Conservation (phyloP, 2,888 invertebrate species). For the Xylota segnis region DNA sequence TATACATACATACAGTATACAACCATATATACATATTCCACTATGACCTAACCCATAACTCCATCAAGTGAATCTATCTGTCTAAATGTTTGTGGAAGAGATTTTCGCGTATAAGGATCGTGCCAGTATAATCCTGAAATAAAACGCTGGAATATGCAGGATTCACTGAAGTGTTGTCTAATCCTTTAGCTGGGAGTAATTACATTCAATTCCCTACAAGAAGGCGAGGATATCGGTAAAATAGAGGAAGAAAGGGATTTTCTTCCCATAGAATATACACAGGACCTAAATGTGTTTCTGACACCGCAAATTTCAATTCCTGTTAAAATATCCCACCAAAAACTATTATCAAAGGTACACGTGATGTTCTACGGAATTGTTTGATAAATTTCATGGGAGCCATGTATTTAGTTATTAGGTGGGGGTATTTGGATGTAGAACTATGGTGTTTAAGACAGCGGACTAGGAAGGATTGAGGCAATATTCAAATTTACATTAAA, state of each 20-base stretch:
- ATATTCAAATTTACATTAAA: too few species aligned
- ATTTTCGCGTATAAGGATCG: background rate
- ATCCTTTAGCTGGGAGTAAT: background rate
- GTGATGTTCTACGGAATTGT: background rate
- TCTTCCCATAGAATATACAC: background rate
- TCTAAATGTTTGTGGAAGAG: background rate
- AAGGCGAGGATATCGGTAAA: background rate
- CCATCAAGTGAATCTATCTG: background rate
- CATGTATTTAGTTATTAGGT: background rate
- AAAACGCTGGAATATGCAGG: background rate
- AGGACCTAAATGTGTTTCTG: background rate
- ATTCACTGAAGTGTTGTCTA: constrained; percentile 1
- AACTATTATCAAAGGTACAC: background rate
- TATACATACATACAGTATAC: background rate
- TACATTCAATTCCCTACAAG: background rate
- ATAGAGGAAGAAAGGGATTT: too few species aligned
- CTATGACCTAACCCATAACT: background rate
- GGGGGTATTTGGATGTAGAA: background rate
- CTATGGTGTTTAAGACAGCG: background rate
- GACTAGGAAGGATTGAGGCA: background rate
- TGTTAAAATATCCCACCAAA: background rate
- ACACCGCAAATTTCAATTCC: background rate
- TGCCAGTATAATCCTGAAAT: background rate
- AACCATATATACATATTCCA: background rate
- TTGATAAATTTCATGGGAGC: background rate